Evolutionary conservation across 2,888 invertebrate species (phyloP), one percentile per base, ranked within the genome.

Genomic region (Lypha dubia): DNA sequence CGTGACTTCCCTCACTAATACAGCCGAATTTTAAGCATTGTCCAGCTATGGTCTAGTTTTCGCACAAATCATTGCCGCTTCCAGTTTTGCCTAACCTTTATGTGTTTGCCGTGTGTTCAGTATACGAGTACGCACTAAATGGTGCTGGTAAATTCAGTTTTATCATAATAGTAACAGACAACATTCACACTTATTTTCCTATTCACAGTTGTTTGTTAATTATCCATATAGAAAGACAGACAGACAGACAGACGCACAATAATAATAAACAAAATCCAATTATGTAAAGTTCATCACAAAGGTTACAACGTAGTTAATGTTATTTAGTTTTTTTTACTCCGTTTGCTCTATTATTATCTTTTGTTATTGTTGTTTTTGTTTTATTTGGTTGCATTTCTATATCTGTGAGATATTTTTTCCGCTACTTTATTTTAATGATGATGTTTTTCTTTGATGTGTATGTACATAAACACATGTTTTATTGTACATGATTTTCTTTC

Each of bases 261-360:
- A n/a, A n/a, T n/a, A n/a, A 79, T 79, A 79, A 82, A 82, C 82
- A 82, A 85, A 83, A 85, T 82, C 75, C 82, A 85, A 85, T 85
- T 85, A 82, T 74, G 63, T 65, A 62, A 82, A 85, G 85, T 85
- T 85, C 85, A 82, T 53, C 70, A 56, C 13, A 79, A 79, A 82
- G 85, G 85, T 82, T 80, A 80, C 76, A 80, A 58, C 60, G 76
- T 76, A 67, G 38, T 74, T 67, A 44, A 22, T 71, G 44, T 41
- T 20, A 24, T 32, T 38, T 67, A 44, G 17, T 71, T 35, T 41
- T 20, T 24, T 32, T 38, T 38, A 58, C 17, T 63, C n/a, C 5
- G 46, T 8, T 49, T 22, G 53, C 63, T 71, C 7, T 60, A 6
- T 11, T 28, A 24, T 67, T 80, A 13, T 38, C 32, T 53, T 8